Base-by-base conservation (phyloP, 2,888 invertebrate genomes). In the Siphlonurus alternatus region DNA sequence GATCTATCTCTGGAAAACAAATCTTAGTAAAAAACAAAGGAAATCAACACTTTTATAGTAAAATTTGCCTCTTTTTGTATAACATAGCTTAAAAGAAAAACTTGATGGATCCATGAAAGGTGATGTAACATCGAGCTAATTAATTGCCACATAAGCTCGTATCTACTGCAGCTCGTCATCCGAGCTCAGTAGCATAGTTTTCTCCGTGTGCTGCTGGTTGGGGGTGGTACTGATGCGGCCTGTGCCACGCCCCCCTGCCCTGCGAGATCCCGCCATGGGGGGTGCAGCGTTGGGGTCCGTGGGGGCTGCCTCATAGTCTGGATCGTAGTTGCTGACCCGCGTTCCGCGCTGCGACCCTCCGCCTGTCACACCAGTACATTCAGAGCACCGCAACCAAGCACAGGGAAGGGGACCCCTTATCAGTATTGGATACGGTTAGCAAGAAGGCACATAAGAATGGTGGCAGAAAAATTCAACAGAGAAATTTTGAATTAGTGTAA, bases 181-280 rank as follows among this genome's bases (percentile, higher is more conserved):
- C 69, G 94, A 94, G 79, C 93, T 93, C 70, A 96, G 83, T 68
- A 96, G 82, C 80, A 94, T 93, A 53, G 95, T 93, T 80, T 95
- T 95, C 81, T 96, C 96, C 77, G 91, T 94, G 79, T 93, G 93
- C 77, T 89, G 89, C 71, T 88, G 86, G 69, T 54, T 65, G 59
- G 86, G 84, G 74, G 89, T 89, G 71, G 89, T 89, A 51, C 89
- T 84, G 64, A 89, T 88, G 7, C 38, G 38, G 15, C 20, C 20
- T 7, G 56, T 20, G 5, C 22, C 19, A 10, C 22, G n/a, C 5
- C 38, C 38, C 38, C 38, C 38, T 38, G 38, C 5, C 15, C 38
- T 38, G 15, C 38, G 38, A 10, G 38, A 38, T 20, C 22, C 22
- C 5, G 19, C 5, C 7, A 56, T 22, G 5, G 56, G 56, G 19